These are phyloP conservation scores for Prionailurus viverrinus DNA, from an alignment of 2,113 vertebrate genomes.

Conservation along the genomic window DNA sequence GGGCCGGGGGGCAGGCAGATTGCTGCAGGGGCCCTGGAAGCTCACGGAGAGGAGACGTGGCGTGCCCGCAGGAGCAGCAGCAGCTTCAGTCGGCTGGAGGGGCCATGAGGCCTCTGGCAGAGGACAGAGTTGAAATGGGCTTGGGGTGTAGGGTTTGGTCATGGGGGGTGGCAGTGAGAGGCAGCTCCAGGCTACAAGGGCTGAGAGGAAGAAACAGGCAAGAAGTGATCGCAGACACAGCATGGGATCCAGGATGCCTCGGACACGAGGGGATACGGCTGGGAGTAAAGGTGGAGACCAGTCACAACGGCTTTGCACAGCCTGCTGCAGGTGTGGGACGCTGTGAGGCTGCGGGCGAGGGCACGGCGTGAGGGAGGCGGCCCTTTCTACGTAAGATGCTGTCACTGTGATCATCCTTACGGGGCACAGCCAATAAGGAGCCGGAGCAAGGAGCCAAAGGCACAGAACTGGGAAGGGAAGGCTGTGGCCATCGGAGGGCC, in stretches of 20 bases:
- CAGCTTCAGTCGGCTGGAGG: not conserved
- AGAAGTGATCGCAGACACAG: not conserved
- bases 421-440: fast-evolving
- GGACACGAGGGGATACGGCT: not conserved
- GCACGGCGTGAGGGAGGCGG: fast-evolving
- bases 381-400: fast-evolving
- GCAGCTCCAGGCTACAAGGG: not conserved
- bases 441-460: not conserved
- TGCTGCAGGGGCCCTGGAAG: no score
- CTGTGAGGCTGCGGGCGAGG: fast-evolving
- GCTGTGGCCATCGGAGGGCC: not conserved
- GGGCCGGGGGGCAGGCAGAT: not conserved
- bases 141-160: not conserved
- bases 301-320: fast-evolving
- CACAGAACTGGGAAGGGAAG: not conserved
- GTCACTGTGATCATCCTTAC: not conserved
- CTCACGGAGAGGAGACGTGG: fast-evolving
- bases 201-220: not conserved
- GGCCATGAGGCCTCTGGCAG: no score
- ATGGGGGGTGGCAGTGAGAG: no score
- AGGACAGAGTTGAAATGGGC: fast-evolving
- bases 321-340: not conserved
- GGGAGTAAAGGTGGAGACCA: fast-evolving
- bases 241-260: fast-evolving
- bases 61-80: not conserved